Conservation (phyloP, 2,113 vertebrate genomes). For the Oncorhynchus nerka region DNA sequence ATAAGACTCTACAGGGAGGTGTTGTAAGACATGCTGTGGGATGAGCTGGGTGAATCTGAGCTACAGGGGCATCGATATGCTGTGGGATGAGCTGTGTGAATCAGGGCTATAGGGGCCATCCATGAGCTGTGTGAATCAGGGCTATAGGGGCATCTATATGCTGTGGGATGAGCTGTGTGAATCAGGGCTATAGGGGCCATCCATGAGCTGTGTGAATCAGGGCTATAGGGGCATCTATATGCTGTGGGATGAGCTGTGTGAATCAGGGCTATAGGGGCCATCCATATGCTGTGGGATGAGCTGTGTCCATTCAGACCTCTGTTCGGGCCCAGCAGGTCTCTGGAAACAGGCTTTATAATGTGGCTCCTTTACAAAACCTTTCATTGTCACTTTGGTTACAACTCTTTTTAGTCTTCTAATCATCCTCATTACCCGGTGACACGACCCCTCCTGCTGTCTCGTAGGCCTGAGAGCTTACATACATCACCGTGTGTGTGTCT, state of each 20-base stretch:
- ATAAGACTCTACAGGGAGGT: neutral
- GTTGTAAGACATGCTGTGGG: neutral
- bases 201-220: too few relatives aligned
- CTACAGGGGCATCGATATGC: neutral
- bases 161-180: too few relatives aligned
- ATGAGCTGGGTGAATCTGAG: neutral
- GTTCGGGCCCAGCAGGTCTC: neutral
- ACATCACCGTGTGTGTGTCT: slow-evolving; percentile 25
- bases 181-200: too few relatives aligned
- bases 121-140: too few relatives aligned
- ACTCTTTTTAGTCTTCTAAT: slow-evolving; percentile 52
- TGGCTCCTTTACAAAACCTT: slow-evolving; percentile 50
- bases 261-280: neutral
- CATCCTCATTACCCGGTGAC: slow-evolving; percentile 56
- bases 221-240: too few relatives aligned
- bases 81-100: neutral
- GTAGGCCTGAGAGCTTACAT: slow-evolving; percentile 41
- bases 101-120: neutral
- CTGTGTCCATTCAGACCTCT: neutral
- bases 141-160: too few relatives aligned
- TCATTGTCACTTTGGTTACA: slow-evolving; percentile 54
- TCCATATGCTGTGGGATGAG: too few relatives aligned
- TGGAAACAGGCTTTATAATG: slow-evolving; percentile 37
- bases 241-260: neutral
- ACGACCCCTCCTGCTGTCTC: slow-evolving; percentile 57